Evolutionary conservation across 2,888 invertebrate species (phyloP), one percentile per base, ranked within the genome.

Genomic region (Scelioninae gen. 1): DNA sequence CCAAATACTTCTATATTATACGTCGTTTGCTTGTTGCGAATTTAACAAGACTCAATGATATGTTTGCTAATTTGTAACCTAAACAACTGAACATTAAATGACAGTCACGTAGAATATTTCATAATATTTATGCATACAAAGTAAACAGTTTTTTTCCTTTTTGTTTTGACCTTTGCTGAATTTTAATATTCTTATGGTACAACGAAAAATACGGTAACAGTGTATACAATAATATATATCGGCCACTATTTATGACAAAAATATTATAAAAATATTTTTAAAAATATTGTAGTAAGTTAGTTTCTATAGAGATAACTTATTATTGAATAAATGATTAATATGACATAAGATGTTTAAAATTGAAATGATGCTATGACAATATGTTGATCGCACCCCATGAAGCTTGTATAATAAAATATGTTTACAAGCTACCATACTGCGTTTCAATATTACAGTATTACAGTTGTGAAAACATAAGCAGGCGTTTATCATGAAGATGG

Each of bases 371-470:
- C 62, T 55, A 83, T 80, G 83, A 82, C 80, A 84, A 87, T 85
- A 80, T 79, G 85, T 78, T 75, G 82, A 81, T 84, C 82, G 76
- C 74, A 62, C 75, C 69, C 69, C 78, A 45, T 72, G 82, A 62
- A 65, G 65, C 16, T 72, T 58, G 75, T 77, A 76, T 47, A 75
- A 88, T 82, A 82, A 85, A 86, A 82, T 72, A 82, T 74, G 82
- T 84, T 75, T 80, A 85, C 72, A 78, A 58, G 82, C 80, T 84
- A 83, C 82, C 83, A 82, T 75, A 85, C 83, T 47, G 74, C 58
- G 84, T 76, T 71, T 66, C 82, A 40, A 40, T 68, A 76, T 75
- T 68, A 77, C 62, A 60, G 65, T 49, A 83, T 85, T 80, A 84
- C 68, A 62, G 53, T 66, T 47, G 80, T 77, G 78, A 71, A 74